Evolutionary conservation across 2,113 vertebrate genomes (phyloP).

Genomic region (Peromyscus californicus): DNA sequence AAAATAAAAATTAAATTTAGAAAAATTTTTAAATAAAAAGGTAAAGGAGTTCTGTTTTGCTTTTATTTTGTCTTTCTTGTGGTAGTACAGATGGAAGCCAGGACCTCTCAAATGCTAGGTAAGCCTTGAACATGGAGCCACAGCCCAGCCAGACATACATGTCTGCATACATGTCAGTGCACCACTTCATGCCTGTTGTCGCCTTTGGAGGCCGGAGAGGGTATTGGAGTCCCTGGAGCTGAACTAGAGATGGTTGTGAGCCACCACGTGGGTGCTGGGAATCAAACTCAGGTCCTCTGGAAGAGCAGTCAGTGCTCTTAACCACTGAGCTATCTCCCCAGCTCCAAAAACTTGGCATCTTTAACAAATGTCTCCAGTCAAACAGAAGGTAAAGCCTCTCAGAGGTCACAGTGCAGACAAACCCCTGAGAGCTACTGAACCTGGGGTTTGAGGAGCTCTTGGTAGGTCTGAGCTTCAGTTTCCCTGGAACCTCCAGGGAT

Average conservation of each 20-base stretch:
- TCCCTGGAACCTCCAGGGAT: background rate
- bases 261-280: background rate
- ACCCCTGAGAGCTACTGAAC: too few species aligned
- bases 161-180: background rate
- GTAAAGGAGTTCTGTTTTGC: background rate
- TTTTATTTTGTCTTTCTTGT: background rate
- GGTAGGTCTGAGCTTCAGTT: too few species aligned
- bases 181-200: background rate
- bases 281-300: background rate
- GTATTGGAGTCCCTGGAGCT: background rate
- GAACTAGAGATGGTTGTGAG: background rate
- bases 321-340: background rate
- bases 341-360: background rate
- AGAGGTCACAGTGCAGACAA: rapidly evolving
- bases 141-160: background rate
- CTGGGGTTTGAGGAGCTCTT: background rate
- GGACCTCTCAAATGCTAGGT: background rate
- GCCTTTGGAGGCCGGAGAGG: background rate
- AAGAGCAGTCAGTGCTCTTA: background rate
- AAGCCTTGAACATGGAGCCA: background rate
- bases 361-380: background rate
- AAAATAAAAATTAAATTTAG: background rate
- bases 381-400: background rate
- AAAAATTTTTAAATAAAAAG: background rate
- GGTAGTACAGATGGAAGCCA: background rate